Percentiles rank a stretch among this genome's conserved stretches.
Conservation (phyloP, 1,140 invertebrate species). For the Protaetia brevitarsis region DNA sequence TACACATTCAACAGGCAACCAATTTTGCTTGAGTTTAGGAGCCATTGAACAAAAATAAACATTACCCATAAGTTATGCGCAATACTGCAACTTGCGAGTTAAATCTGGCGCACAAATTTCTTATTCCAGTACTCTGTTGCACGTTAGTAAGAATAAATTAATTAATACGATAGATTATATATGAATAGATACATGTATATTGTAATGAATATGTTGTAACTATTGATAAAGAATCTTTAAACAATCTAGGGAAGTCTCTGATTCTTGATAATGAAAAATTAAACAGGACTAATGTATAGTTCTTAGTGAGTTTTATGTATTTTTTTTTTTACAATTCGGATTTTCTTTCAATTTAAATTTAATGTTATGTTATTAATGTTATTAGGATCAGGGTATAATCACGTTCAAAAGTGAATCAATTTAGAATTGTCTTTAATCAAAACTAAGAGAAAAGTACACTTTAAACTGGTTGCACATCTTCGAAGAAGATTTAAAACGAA, state of each 20-base stretch:
- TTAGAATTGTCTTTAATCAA: too few species aligned
- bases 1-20: too few species aligned
- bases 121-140: neutral
- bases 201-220: constrained; percentile 1
- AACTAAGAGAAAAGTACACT: neutral
- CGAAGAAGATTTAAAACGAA: neutral
- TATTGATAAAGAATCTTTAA: constrained; percentile 17
- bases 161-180: neutral
- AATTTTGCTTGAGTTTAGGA: too few species aligned
- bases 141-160: neutral
- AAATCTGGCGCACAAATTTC: neutral
- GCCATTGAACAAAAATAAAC: too few species aligned
- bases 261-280: constrained; percentile 2
- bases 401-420: neutral
- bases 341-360: too few species aligned
- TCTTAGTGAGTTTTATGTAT: too few species aligned
- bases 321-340: too few species aligned
- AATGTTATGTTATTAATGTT: too few species aligned
- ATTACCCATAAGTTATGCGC: too few species aligned
- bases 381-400: neutral
- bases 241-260: neutral
- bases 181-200: constrained; percentile 18
- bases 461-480: neutral
- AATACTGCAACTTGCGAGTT: too few species aligned
- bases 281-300: too few species aligned